Evolutionary conservation across 2,888 invertebrate species (phyloP).

Genomic region (Tanytarsus gracilentus): DNA sequence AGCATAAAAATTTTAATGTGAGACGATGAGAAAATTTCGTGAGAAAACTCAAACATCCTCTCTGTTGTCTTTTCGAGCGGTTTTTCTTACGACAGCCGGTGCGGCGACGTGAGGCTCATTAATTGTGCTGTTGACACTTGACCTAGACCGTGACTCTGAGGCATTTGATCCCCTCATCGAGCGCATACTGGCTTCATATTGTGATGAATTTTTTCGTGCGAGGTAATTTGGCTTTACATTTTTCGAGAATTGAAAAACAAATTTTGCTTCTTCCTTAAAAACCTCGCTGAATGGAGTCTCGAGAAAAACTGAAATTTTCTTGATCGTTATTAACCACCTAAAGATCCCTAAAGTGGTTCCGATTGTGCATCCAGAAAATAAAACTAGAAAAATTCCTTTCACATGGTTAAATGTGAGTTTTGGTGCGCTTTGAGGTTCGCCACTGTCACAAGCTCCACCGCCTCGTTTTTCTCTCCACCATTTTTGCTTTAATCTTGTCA

Average conservation of each 20-base stretch:
- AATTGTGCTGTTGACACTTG: slow-evolving; percentile 4
- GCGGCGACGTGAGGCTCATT: not conserved
- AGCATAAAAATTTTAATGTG: not conserved
- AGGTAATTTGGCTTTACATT: slow-evolving; percentile 10
- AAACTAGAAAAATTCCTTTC: slow-evolving; percentile 11
- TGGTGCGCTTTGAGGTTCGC: not conserved
- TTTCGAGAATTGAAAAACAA: slow-evolving; percentile 50
- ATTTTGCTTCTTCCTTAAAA: slow-evolving; percentile 58
- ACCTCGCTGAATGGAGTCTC: slow-evolving; percentile 58
- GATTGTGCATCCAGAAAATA: slow-evolving; percentile 4
- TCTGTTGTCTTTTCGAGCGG: not conserved
- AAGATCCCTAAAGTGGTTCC: slow-evolving; percentile 11
- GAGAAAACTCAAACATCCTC: not conserved
- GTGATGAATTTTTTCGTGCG: slow-evolving; percentile 2
- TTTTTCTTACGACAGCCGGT: not conserved
- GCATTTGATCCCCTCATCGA: not conserved
- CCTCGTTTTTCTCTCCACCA: slow-evolving; percentile 97
- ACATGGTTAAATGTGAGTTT: slow-evolving; percentile 7
- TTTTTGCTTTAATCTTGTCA: slow-evolving; percentile 85
- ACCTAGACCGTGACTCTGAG: slow-evolving; percentile 19
- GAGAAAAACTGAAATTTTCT: not conserved
- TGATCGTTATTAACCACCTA: slow-evolving; percentile 3
- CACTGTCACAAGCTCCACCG: slow-evolving; percentile 66
- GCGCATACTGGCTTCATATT: not conserved
- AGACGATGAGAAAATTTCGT: not conserved